These are phyloP conservation scores for Channa maculata DNA, from an alignment of 2,113 vertebrate species.

Conservation along the genomic window DNA sequence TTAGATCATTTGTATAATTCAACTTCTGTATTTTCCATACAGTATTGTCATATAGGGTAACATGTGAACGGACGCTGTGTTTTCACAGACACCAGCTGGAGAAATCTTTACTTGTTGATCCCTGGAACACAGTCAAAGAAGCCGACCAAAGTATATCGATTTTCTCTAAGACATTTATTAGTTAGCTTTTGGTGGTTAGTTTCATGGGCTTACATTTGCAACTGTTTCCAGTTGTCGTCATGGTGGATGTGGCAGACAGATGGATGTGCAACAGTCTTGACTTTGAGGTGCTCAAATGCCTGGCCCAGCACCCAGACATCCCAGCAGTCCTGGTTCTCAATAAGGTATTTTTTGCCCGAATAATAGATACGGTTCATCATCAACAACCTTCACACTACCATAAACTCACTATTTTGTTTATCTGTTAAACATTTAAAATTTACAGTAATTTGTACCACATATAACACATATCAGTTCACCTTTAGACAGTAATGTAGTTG, in stretches of 20 bases:
- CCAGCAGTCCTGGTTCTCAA: conserved; percentile 94
- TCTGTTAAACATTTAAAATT: too few species aligned
- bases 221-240: conserved; percentile 86
- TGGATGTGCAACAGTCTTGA: conserved; percentile 87
- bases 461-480: too few species aligned
- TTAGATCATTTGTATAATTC: not conserved
- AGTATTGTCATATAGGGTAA: not conserved
- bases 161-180: not conserved
- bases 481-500: too few species aligned
- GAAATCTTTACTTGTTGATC: conserved; percentile 88
- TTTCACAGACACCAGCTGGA: conserved; percentile 90
- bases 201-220: not conserved
- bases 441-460: too few species aligned
- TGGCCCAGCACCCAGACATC: conserved; percentile 82
- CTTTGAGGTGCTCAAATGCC: conserved; percentile 87
- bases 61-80: conserved; percentile 11
- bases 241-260: conserved; percentile 92
- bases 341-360: conserved; percentile 83
- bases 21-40: not conserved
- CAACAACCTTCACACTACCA: not conserved
- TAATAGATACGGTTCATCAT: not conserved
- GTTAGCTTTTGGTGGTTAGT: not conserved
- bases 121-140: conserved; percentile 87
- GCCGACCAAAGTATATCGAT: conserved; percentile 88
- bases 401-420: too few species aligned